Base-by-base conservation (phyloP, 2,797 vertebrate genomes). In the Gymnoscopelus microlampas region DNA sequence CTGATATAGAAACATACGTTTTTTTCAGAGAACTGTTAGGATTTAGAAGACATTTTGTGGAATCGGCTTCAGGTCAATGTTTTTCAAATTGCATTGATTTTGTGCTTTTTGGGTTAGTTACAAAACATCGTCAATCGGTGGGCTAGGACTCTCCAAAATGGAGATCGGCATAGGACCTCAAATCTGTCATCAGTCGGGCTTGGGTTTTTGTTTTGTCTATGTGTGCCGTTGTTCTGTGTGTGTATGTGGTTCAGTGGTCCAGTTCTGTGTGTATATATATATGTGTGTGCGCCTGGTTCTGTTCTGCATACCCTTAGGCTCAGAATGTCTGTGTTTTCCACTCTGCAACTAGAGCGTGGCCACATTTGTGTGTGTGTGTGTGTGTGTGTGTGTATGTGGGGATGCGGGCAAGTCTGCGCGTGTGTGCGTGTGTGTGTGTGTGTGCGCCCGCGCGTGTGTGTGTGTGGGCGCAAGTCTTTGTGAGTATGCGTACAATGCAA, bases 331-430 rank as follows among this genome's bases (percentile, higher is more conserved):
- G 24, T 49, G 53, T 70, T 63, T 70, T 58, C 60, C 53, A 23
- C 44, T 47, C 4, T 60, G 60, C 54, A 35, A 63, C 44, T 70
- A n/a, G 60, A 57, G 68, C 60, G 35, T 54, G 53, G 53, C 59
- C 59, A 59, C 59, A 15, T 54, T 44, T 54, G 15, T 12, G 39
- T n/a, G 49, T 35, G 57, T 35, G 26, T 19, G 56, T 59, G 65
- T 58, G 53, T 47, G 26, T 50, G 39, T 32, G 19, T 49, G n/a
- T n/a, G n/a, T n/a, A n/a, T n/a, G n/a, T 1, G 19, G 19, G 19
- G 19, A 19, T 19, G 19, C 19, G 19, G 19, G 19, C 19, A 1
- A n/a, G n/a, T n/a, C n/a, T 19, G 19, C 19, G 19, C 19, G 19
- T 1, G 19, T 1, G 1, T 1, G 1, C 19, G 54, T 12, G 29